Evolutionary conservation across 2,888 invertebrate genomes (phyloP).

Genomic region (Chrysina gloriosa): DNA sequence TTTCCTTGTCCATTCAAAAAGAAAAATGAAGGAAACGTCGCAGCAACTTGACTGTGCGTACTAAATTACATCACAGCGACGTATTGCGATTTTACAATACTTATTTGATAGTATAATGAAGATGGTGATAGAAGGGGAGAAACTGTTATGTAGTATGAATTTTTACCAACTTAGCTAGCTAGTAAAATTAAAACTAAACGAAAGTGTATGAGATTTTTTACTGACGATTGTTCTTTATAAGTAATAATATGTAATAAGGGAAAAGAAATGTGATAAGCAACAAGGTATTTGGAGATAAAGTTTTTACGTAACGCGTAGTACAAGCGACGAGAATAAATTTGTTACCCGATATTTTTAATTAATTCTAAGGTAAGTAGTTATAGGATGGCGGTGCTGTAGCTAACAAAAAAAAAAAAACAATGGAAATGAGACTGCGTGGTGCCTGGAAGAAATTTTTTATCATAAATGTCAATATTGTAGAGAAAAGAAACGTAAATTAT

Average conservation of each 20-base stretch:
- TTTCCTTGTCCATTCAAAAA: neutral
- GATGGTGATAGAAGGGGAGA: no score
- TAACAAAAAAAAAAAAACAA: conserved; percentile 38
- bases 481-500: conserved; percentile 46
- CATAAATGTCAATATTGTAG: conserved; percentile 44
- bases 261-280: conserved; percentile 53
- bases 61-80: neutral
- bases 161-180: neutral
- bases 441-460: conserved; percentile 55
- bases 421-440: conserved; percentile 62
- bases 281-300: conserved; percentile 57
- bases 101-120: no score
- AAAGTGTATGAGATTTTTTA: conserved; percentile 7
- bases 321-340: conserved; percentile 38
- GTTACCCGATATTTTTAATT: conserved; percentile 46
- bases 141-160: no score
- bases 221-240: neutral
- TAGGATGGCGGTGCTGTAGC: conserved; percentile 51
- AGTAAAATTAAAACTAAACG: neutral
- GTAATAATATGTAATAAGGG: conserved; percentile 36
- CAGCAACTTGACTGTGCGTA: neutral
- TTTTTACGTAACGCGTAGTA: conserved; percentile 44
- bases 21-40: neutral
- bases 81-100: neutral
- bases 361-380: conserved; percentile 15